These are phyloP conservation scores for Frankliniella intonsa DNA, from an alignment of 2,888 invertebrate species.

Conservation along the genomic window DNA sequence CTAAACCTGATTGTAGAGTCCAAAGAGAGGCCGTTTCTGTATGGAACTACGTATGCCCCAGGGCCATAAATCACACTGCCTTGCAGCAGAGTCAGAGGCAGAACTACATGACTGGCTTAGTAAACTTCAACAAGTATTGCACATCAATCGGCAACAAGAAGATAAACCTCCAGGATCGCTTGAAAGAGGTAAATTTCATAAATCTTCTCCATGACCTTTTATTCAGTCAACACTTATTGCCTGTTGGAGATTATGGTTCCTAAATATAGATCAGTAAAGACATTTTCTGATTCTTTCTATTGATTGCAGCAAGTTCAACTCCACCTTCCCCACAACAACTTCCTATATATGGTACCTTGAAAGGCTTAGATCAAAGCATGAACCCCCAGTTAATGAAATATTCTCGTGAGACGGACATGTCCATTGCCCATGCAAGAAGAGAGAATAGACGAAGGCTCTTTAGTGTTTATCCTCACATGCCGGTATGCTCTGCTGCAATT, in stretches of 20 bases:
- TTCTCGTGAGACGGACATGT: constrained; percentile 83
- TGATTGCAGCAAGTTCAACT: constrained; percentile 37
- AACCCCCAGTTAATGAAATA: constrained; percentile 88
- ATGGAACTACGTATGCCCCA: constrained; percentile 85
- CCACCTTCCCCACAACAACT: constrained; percentile 45
- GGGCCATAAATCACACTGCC: constrained; percentile 77
- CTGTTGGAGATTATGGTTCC: neutral
- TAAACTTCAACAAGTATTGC: constrained; percentile 76
- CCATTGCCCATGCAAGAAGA: constrained; percentile 73
- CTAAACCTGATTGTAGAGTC: constrained; percentile 56
- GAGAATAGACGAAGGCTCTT: constrained; percentile 78
- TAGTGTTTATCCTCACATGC: constrained; percentile 60
- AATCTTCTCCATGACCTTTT: neutral
- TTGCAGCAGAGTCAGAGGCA: constrained; percentile 80
- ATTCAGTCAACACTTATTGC: neutral
- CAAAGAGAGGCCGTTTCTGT: constrained; percentile 76
- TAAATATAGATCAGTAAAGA: neutral
- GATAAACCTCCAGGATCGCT: constrained; percentile 54
- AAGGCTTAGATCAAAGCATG: constrained; percentile 86
- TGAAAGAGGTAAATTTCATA: constrained; percentile 50
- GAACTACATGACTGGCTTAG: constrained; percentile 80
- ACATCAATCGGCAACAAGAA: constrained; percentile 75
- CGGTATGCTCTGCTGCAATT: constrained; percentile 41
- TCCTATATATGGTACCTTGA: constrained; percentile 70
- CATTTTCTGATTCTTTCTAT: neutral